These are phyloP conservation scores for Dolichoris vasculosae DNA, from an alignment of 1,140 invertebrate genomes.

Conservation along the genomic window DNA sequence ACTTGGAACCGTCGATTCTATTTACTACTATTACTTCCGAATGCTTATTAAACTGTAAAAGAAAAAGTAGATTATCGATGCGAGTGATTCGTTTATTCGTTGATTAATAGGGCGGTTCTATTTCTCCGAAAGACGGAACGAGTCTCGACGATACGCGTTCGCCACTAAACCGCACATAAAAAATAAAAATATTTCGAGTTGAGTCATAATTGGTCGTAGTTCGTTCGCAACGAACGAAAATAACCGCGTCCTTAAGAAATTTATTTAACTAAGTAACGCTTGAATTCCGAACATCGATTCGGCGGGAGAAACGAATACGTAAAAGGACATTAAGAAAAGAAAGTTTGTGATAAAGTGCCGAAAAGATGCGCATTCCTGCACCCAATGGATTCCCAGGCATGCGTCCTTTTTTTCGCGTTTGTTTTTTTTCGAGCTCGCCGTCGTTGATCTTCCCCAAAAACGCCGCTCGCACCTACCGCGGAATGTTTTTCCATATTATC, in stretches of 20 bases:
- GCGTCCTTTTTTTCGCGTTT: background rate
- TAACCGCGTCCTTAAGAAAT: background rate
- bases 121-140: too few species aligned
- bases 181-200: background rate
- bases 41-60: too few species aligned
- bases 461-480: conserved; percentile 32
- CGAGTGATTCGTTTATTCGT: too few species aligned
- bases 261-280: background rate
- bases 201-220: background rate
- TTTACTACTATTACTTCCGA: too few species aligned
- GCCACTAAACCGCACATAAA: too few species aligned
- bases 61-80: too few species aligned
- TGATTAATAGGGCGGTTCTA: too few species aligned
- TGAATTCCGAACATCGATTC: background rate
- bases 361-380: conserved; percentile 16
- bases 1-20: too few species aligned
- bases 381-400: conserved; percentile 5
- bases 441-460: background rate
- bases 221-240: background rate
- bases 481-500: conserved; percentile 43
- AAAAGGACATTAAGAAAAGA: background rate
- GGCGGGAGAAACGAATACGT: background rate
- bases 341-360: background rate
- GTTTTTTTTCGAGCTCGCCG: background rate
- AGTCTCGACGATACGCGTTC: too few species aligned